These are phyloP conservation scores for Rostratula benghalensis DNA, from an alignment of 2,113 vertebrate genomes.

Conservation along the genomic window DNA sequence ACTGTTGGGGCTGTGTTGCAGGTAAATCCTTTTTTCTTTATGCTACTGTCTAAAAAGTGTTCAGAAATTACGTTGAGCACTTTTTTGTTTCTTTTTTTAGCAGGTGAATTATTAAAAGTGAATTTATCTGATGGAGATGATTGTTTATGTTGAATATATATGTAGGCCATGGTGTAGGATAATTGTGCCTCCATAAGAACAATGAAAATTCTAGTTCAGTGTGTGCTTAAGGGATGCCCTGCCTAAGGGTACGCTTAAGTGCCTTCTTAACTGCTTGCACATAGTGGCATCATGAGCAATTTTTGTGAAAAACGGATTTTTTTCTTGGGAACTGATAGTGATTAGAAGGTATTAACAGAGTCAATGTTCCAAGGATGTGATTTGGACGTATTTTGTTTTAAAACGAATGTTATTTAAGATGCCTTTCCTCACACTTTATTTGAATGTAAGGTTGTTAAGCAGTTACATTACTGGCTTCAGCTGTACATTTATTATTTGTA, in stretches of 20 bases:
- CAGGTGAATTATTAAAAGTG: not conserved
- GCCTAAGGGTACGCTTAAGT: not conserved
- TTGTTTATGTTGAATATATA: not conserved
- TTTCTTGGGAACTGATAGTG: not conserved
- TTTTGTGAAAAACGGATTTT: not conserved
- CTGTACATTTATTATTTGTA: not conserved
- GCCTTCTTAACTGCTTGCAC: not conserved
- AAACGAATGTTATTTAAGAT: not conserved
- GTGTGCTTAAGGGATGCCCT: not conserved
- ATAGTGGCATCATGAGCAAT: accelerated
- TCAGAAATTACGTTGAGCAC: not conserved
- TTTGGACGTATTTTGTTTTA: not conserved
- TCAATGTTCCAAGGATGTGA: not conserved
- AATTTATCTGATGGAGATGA: not conserved
- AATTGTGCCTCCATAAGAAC: not conserved
- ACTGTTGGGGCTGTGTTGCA: constrained; percentile 94
- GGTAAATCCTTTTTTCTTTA: constrained; percentile 69
- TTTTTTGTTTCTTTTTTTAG: not conserved
- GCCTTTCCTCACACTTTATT: not conserved
- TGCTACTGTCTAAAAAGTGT: not conserved
- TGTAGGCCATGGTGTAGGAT: accelerated
- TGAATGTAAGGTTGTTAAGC: not conserved
- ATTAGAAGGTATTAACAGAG: not conserved
- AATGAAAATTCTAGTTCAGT: not conserved
- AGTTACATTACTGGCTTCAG: not conserved